Evolutionary conservation across 2,113 vertebrate genomes (phyloP), one percentile per base, ranked within the genome.

Genomic region (Rhineura floridana): DNA sequence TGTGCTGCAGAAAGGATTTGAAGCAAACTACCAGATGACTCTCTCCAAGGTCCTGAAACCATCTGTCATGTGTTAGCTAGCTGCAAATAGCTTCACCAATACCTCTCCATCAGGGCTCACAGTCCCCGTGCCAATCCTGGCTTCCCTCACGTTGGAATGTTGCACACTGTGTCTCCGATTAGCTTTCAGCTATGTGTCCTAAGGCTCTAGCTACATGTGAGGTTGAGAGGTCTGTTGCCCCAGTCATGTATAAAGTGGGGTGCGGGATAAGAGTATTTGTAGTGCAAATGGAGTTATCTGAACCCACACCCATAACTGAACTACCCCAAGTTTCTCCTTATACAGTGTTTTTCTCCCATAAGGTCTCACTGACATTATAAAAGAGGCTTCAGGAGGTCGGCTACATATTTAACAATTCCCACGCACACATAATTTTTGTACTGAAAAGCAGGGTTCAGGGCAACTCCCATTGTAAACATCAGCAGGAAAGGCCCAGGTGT

Each of bases 11-110:
- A 39, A 63, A 36, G 48, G 48, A 46, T 46, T 48, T 28, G 86
- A 82, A 39, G 79, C 30, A 15, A 50, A 23, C 19, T 12, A 33
- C 44, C 10, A 6, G 70, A 63, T 28, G 80, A 39, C 62, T 28
- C 81, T 88, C 44, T 69, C 87, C 87, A 77, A 52, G 81, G 87
- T 88, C 44, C 87, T 88, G 87, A 88, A 88, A 77, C n/a, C n/a
- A n/a, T n/a, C n/a, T n/a, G n/a, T n/a, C n/a, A n/a, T n/a, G n/a
- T n/a, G n/a, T n/a, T n/a, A n/a, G n/a, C n/a, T n/a, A n/a, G n/a
- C n/a, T n/a, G 33, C 17, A 44, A 65, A n/a, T 30, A 4, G 33
- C 69, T 50, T 72, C 30, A 15, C 8, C 42, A 55, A 39, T 7
- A n/a, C 12, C 36, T 13, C 36, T 52, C 30, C 9, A 33, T 28